Conservation (phyloP, 2,113 vertebrate species). For the Sylvia atricapilla region DNA sequence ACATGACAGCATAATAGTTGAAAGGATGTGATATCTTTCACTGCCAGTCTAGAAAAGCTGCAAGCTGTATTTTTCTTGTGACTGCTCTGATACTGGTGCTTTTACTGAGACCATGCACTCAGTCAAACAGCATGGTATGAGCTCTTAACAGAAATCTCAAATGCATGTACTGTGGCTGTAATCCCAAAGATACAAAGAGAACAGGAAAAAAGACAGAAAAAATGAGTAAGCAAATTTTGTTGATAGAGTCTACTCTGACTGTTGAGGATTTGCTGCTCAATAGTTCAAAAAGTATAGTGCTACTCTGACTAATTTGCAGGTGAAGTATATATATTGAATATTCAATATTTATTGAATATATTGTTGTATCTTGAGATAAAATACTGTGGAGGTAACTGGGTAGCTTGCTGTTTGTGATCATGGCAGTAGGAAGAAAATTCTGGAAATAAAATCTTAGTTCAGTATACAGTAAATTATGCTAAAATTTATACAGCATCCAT, state of each 20-base stretch:
- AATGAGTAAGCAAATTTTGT: background rate
- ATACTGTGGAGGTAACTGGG: no score
- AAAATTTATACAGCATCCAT: background rate
- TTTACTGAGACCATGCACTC: background rate
- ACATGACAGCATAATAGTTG: background rate
- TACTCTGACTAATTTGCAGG: background rate
- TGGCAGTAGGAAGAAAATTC: background rate
- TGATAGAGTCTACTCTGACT: background rate
- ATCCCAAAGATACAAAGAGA: background rate
- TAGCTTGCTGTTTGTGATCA: background rate
- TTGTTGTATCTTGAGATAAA: no score
- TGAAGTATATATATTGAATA: background rate
- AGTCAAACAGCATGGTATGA: background rate
- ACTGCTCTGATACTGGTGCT: background rate
- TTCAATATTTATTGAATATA: background rate
- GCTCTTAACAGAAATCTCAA: background rate
- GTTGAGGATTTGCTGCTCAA: background rate
- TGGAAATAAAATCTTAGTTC: background rate
- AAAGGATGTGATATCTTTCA: background rate
- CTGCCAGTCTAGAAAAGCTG: background rate
- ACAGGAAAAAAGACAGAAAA: background rate
- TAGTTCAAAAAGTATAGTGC: background rate
- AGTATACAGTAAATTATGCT: background rate
- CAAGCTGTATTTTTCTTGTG: background rate
- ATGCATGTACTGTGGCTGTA: background rate